Conservation (phyloP, 2,888 invertebrate genomes). For the Drosophila meridiana region DNA sequence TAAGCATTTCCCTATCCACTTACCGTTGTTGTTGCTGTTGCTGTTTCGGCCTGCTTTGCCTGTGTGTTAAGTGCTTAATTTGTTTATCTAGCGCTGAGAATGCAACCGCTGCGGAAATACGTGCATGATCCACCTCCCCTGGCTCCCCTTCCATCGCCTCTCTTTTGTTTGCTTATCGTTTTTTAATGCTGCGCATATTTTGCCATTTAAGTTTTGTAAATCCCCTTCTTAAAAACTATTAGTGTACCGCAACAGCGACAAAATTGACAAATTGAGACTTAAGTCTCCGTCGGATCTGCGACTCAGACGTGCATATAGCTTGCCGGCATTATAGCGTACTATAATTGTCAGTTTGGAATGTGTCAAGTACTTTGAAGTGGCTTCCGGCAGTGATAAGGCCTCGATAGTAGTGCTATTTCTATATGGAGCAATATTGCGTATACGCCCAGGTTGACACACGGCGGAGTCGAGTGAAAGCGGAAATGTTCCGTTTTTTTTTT, state of each 20-base stretch:
- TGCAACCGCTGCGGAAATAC: conserved; percentile 74
- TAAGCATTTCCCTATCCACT: conserved; percentile 33
- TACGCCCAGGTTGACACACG: conserved; percentile 37
- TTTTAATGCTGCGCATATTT: conserved; percentile 64
- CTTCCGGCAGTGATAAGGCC: conserved; percentile 51
- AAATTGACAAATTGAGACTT: conserved; percentile 42
- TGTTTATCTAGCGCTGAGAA: conserved; percentile 64
- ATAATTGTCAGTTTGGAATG: conserved; percentile 34
- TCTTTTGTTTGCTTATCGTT: conserved; percentile 64
- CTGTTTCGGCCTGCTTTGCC: conserved; percentile 36
- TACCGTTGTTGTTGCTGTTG: conserved; percentile 14
- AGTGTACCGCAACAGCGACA: background rate
- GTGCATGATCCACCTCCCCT: conserved; percentile 34
- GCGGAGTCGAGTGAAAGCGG: conserved; percentile 27
- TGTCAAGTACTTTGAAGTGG: conserved; percentile 34
- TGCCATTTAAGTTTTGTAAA: conserved; percentile 39
- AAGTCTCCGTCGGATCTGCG: background rate
- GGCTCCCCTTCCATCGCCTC: background rate
- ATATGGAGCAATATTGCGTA: conserved; percentile 27
- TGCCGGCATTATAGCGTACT: background rate
- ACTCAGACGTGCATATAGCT: background rate
- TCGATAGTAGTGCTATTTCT: conserved; percentile 20
- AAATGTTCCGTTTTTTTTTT: conserved; percentile 42
- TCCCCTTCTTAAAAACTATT: conserved; percentile 31
- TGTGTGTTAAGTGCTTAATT: conserved; percentile 62